Evolutionary conservation across 23 tunicate genomes (phyloP).

Genomic region (Trididemnum nubilum): DNA sequence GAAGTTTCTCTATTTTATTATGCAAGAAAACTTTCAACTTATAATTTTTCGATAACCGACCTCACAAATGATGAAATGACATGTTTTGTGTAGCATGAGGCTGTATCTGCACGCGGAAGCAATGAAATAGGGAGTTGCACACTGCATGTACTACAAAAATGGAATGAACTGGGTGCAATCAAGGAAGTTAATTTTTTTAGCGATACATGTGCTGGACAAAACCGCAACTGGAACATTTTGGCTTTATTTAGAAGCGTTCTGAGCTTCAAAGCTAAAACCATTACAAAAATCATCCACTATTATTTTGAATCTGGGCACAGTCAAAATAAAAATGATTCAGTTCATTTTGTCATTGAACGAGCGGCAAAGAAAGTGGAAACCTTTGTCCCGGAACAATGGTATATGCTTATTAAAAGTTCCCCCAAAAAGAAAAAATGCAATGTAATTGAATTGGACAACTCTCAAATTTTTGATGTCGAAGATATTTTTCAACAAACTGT

Average conservation of each 20-base stretch:
- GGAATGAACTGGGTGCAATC: background rate
- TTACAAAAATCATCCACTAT: background rate
- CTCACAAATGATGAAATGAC: conserved; percentile 15
- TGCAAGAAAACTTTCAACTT: conserved; percentile 18
- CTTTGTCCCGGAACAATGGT: conserved; percentile 16
- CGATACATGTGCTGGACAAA: background rate
- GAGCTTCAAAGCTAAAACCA: background rate
- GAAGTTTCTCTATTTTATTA: conserved; percentile 22
- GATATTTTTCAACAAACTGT: background rate
- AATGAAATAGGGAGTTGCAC: conserved; percentile 6
- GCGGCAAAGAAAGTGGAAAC: conserved; percentile 18
- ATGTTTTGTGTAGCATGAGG: conserved; percentile 7
- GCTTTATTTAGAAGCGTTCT: conserved; percentile 16
- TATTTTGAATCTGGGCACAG: conserved; percentile 18
- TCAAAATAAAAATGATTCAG: conserved; percentile 13
- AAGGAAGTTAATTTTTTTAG: background rate
- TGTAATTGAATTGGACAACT: background rate
- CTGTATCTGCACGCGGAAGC: background rate
- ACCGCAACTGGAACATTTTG: too few species aligned
- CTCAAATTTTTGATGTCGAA: conserved; percentile 6
- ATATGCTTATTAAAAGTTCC: conserved; percentile 9
- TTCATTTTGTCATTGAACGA: conserved; percentile 11
- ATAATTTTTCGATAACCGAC: conserved; percentile 5
- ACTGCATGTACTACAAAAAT: conserved; percentile 32
- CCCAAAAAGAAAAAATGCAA: conserved; percentile 14